These are phyloP conservation scores for Crossoptilon crossoptilon DNA, from an alignment of 2,797 vertebrate species.

Conservation along the genomic window DNA sequence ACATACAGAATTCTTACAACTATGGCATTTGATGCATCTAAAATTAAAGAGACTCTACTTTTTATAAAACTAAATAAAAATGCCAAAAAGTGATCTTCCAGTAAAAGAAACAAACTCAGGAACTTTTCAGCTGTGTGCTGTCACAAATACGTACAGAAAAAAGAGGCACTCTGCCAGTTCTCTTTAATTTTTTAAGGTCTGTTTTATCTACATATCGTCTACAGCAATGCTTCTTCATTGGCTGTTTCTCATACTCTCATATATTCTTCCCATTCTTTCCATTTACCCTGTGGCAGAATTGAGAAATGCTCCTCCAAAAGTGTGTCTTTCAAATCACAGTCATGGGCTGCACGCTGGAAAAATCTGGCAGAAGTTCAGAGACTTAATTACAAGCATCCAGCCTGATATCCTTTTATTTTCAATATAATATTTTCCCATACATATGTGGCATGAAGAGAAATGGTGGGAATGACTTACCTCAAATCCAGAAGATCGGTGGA, in stretches of 20 bases:
- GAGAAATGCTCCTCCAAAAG: background rate
- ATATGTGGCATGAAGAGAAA: background rate
- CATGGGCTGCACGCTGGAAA: background rate
- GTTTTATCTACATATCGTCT: background rate
- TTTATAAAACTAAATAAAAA: background rate
- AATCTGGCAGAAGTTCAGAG: background rate
- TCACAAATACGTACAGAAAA: background rate
- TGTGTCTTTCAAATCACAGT: background rate
- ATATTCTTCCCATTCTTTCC: background rate
- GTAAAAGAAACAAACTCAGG: background rate
- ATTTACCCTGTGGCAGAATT: background rate
- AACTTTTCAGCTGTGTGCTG: background rate
- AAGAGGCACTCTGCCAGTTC: background rate
- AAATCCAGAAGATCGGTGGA: conserved; percentile 49
- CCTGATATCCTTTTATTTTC: background rate
- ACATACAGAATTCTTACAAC: conserved; percentile 46
- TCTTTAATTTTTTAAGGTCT: background rate
- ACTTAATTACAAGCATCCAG: background rate
- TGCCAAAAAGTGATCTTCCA: background rate
- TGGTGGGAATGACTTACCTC: conserved; percentile 50
- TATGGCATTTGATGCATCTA: background rate
- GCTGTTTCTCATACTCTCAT: background rate
- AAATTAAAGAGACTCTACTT: conserved; percentile 22
- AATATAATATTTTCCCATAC: background rate
- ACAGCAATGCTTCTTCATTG: background rate